Percentiles rank a stretch among this genome's conserved stretches.
phyloP scores from a whole-genome alignment of 2,888 invertebrate species.

The Synanthedon andrenaeformis region DNA sequence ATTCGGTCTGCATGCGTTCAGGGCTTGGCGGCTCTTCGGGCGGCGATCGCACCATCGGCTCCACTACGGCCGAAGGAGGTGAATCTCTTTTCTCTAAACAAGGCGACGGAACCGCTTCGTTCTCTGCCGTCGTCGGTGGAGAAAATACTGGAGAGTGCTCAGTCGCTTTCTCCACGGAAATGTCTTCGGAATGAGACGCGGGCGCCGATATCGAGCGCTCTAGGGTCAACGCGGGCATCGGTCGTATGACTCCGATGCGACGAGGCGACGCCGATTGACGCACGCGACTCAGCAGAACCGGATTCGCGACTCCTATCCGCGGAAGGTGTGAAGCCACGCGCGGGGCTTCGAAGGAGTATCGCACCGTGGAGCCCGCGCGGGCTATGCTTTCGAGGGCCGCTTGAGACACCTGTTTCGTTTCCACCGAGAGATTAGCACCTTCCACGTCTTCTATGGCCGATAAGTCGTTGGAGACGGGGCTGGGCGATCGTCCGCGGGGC shows the following conservation, averaged over 20 bases:
- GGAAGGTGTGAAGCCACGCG: constrained; percentile 42
- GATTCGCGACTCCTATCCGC: constrained; percentile 47
- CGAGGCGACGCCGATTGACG: constrained; percentile 38
- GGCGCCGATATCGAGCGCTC: constrained; percentile 14
- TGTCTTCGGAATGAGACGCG: not conserved
- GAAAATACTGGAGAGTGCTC: not conserved
- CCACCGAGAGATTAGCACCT: constrained; percentile 24
- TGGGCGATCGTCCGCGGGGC: constrained; percentile 23
- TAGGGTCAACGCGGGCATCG: constrained; percentile 42
- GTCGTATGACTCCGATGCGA: constrained; percentile 71
- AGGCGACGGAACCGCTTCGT: not conserved
- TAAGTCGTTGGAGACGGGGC: constrained; percentile 21
- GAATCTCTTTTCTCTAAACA: constrained; percentile 24
- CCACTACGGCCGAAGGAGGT: constrained; percentile 54
- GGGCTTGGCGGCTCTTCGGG: constrained; percentile 32
- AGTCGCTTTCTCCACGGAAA: not conserved
- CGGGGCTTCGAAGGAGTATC: constrained; percentile 69
- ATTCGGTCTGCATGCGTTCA: constrained; percentile 18
- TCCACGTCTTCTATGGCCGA: constrained; percentile 28
- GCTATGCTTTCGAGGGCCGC: constrained; percentile 76
- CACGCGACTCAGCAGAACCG: constrained; percentile 40
- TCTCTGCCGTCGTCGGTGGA: not conserved
- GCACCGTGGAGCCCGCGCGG: constrained; percentile 75
- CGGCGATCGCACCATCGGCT: constrained; percentile 34
- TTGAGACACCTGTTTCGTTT: constrained; percentile 61